These are phyloP conservation scores for Sminthurinus signatus DNA, from an alignment of 1,140 invertebrate genomes.

Conservation along the genomic window DNA sequence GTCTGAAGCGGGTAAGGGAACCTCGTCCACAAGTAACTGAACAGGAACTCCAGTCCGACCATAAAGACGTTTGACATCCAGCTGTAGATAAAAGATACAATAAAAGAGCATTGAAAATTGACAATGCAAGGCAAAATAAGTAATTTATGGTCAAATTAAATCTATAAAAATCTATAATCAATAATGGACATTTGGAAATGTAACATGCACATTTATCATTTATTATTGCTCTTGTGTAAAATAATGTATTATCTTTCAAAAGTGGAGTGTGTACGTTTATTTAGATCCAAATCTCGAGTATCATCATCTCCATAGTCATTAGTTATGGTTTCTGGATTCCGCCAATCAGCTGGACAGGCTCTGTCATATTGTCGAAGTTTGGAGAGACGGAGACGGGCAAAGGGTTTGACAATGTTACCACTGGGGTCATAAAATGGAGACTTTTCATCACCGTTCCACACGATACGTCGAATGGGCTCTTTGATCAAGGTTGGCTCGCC, in stretches of 20 bases:
- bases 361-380: constrained; percentile 61
- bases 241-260: too few species aligned
- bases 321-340: not conserved
- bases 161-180: too few species aligned
- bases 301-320: not conserved
- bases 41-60: not conserved
- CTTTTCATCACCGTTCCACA: constrained; percentile 72
- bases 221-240: too few species aligned
- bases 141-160: too few species aligned
- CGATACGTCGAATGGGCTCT: constrained; percentile 83
- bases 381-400: constrained; percentile 67
- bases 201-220: too few species aligned
- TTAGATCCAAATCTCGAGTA: not conserved
- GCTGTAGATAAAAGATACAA: not conserved
- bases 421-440: constrained; percentile 84
- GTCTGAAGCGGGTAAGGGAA: not conserved
- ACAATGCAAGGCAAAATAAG: too few species aligned
- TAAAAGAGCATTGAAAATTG: not conserved
- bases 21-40: not conserved
- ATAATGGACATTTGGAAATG: too few species aligned
- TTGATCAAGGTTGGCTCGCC: constrained; percentile 78
- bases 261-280: too few species aligned
- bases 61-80: not conserved
- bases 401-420: constrained; percentile 65
- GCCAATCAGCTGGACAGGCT: too few species aligned